Conservation (phyloP, 2,113 vertebrate genomes). For the Myotis brandtii region DNA sequence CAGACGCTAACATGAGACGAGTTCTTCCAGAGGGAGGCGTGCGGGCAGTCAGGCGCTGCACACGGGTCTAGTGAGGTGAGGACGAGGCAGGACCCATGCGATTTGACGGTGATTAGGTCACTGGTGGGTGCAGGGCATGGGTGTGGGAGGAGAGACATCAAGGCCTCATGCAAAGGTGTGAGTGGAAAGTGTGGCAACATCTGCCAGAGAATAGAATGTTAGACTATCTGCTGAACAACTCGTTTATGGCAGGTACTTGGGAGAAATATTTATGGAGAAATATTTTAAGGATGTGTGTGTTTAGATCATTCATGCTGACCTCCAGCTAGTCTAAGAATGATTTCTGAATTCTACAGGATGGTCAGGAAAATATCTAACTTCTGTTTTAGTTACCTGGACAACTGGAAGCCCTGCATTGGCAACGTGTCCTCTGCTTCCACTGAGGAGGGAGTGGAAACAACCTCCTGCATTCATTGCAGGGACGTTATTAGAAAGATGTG, state of each 20-base stretch:
- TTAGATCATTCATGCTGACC: neutral
- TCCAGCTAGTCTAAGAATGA: neutral
- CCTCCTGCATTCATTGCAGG: neutral
- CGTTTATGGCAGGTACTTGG: neutral
- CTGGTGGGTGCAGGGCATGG: neutral
- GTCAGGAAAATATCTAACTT: neutral
- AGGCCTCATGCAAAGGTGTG: neutral
- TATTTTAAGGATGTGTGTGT: neutral
- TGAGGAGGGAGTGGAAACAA: neutral
- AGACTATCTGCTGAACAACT: neutral
- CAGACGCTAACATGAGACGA: neutral
- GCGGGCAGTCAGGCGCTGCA: neutral
- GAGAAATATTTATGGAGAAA: neutral
- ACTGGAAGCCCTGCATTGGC: neutral
- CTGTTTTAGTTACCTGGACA: neutral
- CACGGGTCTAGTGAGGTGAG: neutral
- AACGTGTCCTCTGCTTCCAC: neutral
- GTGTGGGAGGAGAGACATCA: neutral
- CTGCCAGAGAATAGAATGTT: neutral
- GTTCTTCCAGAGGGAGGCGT: neutral
- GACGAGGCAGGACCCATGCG: neutral
- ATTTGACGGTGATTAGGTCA: neutral
- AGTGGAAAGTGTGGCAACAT: neutral
- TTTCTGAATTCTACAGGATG: neutral
- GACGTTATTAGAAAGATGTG: neutral